A percentile compares a stretch with the other conserved stretches of the same genome.
These are phyloP conservation scores for Rhagonycha lutea DNA, from an alignment of 2,888 invertebrate genomes.

Conservation along the genomic window DNA sequence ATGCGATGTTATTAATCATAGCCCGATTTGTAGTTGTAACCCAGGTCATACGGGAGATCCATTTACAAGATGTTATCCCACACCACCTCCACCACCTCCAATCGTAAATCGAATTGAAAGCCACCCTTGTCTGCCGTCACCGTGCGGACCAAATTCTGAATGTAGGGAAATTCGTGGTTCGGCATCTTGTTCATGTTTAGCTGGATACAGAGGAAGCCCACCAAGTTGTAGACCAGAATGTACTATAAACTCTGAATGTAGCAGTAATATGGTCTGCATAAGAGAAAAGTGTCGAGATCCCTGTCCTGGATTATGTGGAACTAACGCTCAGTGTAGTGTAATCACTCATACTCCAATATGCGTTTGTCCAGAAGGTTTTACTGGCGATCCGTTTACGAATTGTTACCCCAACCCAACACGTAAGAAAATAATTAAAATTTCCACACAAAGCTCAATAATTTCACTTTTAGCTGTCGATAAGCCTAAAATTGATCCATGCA, in stretches of 20 bases:
- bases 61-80: slow-evolving; percentile 62
- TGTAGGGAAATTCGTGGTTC: slow-evolving; percentile 57
- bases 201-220: slow-evolving; percentile 67
- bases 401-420: slow-evolving; percentile 62
- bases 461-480: slow-evolving; percentile 47
- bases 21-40: slow-evolving; percentile 69
- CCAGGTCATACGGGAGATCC: slow-evolving; percentile 70
- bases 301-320: slow-evolving; percentile 67
- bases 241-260: slow-evolving; percentile 67
- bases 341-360: slow-evolving; percentile 69
- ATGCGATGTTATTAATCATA: slow-evolving; percentile 64
- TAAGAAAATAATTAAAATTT: slow-evolving; percentile 41
- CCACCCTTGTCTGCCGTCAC: slow-evolving; percentile 64
- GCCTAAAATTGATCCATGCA: slow-evolving; percentile 57
- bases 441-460: neutral
- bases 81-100: slow-evolving; percentile 25
- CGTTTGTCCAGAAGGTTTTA: slow-evolving; percentile 62
- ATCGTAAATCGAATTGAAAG: slow-evolving; percentile 10
- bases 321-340: slow-evolving; percentile 67
- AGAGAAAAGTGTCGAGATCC: slow-evolving; percentile 67
- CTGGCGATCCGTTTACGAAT: slow-evolving; percentile 79
- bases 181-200: slow-evolving; percentile 63
- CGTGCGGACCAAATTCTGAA: slow-evolving; percentile 68
- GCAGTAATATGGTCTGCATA: slow-evolving; percentile 67
- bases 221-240: slow-evolving; percentile 70